Percentiles rank a stretch among this genome's conserved stretches.
These are phyloP conservation scores for Alfaro cultratus DNA, from an alignment of 2,797 vertebrate genomes.

Conservation along the genomic window DNA sequence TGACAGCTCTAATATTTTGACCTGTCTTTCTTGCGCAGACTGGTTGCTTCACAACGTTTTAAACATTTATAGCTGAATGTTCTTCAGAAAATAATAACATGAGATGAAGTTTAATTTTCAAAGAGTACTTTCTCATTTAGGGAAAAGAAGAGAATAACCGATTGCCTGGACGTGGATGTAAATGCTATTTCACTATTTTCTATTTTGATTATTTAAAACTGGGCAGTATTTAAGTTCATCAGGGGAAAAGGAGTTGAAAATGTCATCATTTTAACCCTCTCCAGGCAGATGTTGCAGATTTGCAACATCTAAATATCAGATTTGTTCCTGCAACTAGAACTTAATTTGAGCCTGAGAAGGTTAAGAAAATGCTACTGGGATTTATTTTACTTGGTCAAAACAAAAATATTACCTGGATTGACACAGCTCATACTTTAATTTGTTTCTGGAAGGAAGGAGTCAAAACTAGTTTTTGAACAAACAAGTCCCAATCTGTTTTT, in stretches of 20 bases:
- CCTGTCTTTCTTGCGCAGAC: background rate
- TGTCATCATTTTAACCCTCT: background rate
- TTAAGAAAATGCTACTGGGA: background rate
- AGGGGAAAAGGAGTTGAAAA: background rate
- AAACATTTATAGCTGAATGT: background rate
- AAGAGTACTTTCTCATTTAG: background rate
- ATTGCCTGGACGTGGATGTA: background rate
- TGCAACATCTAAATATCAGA: too few relatives aligned
- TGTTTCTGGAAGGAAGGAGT: background rate
- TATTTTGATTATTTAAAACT: background rate
- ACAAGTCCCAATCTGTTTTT: background rate
- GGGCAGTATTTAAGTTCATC: background rate
- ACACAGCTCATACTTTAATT: background rate
- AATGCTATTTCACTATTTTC: background rate
- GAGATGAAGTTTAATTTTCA: background rate
- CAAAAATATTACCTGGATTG: background rate
- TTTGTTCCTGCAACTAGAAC: too few relatives aligned
- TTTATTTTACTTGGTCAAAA: background rate
- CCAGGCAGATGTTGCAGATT: too few relatives aligned
- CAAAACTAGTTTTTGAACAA: background rate
- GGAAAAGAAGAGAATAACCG: background rate
- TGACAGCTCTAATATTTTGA: background rate
- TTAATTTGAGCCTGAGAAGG: too few relatives aligned
- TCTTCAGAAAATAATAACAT: background rate
- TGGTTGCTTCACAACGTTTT: background rate